These are phyloP conservation scores for Trogon surrucura DNA, from an alignment of 2,113 vertebrate genomes.

Conservation along the genomic window DNA sequence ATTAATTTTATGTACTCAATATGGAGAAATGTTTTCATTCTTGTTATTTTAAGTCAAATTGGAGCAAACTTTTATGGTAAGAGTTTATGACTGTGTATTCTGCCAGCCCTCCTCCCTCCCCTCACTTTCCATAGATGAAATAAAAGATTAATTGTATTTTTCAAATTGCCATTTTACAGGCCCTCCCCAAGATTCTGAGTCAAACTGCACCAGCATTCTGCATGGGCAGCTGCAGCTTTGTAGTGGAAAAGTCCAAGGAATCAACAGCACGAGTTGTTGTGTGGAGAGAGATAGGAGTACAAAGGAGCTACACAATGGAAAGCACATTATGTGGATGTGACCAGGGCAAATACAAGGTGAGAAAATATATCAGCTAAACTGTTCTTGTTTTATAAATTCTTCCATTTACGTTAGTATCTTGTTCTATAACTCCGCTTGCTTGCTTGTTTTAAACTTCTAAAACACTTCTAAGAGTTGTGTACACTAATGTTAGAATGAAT, in stretches of 20 bases:
- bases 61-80: not conserved
- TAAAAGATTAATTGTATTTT: not conserved
- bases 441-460: not conserved
- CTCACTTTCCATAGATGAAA: not conserved
- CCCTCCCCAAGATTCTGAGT: conserved; percentile 93
- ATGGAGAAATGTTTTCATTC: not conserved
- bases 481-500: not conserved
- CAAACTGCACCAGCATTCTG: conserved; percentile 95
- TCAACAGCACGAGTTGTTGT: conserved; percentile 96
- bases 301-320: conserved; percentile 98
- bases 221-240: conserved; percentile 97
- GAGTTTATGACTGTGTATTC: not conserved
- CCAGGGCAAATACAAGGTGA: conserved; percentile 97
- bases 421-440: not conserved
- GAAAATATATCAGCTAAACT: not conserved
- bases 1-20: not conserved
- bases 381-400: not conserved
- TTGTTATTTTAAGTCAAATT: not conserved
- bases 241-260: conserved; percentile 97
- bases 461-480: not conserved
- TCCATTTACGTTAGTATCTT: not conserved
- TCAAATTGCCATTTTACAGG: conserved; percentile 72
- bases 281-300: conserved; percentile 96
- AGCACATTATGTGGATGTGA: conserved; percentile 97
- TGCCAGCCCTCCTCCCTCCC: not conserved